Evolutionary conservation across 1,140 invertebrate species (phyloP).

Genomic region (Drosophila ercepeae): DNA sequence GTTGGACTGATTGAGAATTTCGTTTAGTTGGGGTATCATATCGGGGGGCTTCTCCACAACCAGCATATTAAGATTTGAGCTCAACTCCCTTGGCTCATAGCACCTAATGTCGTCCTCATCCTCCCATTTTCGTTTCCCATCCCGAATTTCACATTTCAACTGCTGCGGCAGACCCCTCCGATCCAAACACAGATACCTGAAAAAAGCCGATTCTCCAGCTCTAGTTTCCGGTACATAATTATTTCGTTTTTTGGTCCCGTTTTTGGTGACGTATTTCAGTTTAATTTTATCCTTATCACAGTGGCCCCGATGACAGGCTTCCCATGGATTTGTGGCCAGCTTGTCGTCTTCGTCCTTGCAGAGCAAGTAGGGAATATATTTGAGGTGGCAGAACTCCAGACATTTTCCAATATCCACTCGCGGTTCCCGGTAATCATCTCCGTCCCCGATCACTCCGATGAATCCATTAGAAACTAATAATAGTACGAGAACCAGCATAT

Average conservation of each 20-base stretch:
- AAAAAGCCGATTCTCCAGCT: constrained; percentile 30
- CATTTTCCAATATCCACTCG: constrained; percentile 8
- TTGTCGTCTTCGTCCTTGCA: constrained; percentile 13
- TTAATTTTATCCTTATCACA: constrained; percentile 41
- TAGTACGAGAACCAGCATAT: constrained; percentile 21
- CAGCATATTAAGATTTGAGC: constrained; percentile 33
- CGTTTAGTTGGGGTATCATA: constrained; percentile 14
- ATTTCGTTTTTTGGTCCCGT: not conserved
- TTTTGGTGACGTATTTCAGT: constrained; percentile 25
- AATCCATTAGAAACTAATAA: not conserved
- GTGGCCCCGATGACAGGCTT: constrained; percentile 5
- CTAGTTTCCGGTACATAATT: constrained; percentile 45
- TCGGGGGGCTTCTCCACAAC: constrained; percentile 10
- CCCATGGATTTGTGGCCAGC: constrained; percentile 8
- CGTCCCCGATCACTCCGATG: not conserved
- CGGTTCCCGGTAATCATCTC: not conserved
- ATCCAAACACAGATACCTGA: constrained; percentile 53
- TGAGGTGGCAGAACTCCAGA: constrained; percentile 33
- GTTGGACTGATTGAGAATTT: constrained; percentile 22
- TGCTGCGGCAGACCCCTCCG: constrained; percentile 34
- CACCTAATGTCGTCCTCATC: constrained; percentile 27
- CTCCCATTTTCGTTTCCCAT: constrained; percentile 38
- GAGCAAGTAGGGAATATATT: constrained; percentile 27
- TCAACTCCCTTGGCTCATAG: constrained; percentile 34
- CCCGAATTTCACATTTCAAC: constrained; percentile 34